These are phyloP conservation scores for Hemicrepidius hirtus DNA, from an alignment of 2,888 invertebrate genomes.

Conservation along the genomic window DNA sequence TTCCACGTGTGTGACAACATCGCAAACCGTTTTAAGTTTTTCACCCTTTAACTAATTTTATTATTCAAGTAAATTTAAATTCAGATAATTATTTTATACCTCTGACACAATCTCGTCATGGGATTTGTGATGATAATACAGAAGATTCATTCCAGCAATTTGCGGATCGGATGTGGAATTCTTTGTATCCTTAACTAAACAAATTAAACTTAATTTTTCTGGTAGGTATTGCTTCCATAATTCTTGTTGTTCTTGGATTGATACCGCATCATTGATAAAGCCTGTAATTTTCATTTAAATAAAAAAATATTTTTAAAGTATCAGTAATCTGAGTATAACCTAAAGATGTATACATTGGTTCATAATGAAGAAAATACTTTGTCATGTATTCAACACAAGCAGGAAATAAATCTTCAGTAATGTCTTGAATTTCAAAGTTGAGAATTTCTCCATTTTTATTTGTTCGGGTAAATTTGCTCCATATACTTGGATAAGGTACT, in stretches of 20 bases:
- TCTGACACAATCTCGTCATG: constrained; percentile 17
- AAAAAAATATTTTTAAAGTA: no score
- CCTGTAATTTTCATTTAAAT: constrained; percentile 21
- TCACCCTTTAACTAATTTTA: constrained; percentile 31
- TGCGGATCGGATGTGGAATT: not conserved
- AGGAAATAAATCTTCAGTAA: constrained; percentile 31
- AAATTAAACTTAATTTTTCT: constrained; percentile 33
- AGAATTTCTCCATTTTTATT: not conserved
- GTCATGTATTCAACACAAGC: constrained; percentile 34
- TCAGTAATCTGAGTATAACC: not conserved
- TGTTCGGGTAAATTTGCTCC: constrained; percentile 30
- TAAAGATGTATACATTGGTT: constrained; percentile 32
- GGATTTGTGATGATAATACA: constrained; percentile 41
- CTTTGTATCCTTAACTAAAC: constrained; percentile 21
- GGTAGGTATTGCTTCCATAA: constrained; percentile 29
- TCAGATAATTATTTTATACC: not conserved
- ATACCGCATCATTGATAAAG: constrained; percentile 18
- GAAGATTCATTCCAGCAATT: constrained; percentile 35
- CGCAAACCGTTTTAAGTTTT: constrained; percentile 18
- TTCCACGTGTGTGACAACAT: constrained; percentile 32
- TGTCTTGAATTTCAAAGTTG: constrained; percentile 43
- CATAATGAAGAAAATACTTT: constrained; percentile 34
- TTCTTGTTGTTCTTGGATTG: constrained; percentile 25
- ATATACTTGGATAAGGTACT: constrained; percentile 28
- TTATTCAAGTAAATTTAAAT: not conserved